Evolutionary conservation across 2,113 vertebrate species (phyloP), one percentile per base, ranked within the genome.

Genomic region (Nematolebias whitei): DNA sequence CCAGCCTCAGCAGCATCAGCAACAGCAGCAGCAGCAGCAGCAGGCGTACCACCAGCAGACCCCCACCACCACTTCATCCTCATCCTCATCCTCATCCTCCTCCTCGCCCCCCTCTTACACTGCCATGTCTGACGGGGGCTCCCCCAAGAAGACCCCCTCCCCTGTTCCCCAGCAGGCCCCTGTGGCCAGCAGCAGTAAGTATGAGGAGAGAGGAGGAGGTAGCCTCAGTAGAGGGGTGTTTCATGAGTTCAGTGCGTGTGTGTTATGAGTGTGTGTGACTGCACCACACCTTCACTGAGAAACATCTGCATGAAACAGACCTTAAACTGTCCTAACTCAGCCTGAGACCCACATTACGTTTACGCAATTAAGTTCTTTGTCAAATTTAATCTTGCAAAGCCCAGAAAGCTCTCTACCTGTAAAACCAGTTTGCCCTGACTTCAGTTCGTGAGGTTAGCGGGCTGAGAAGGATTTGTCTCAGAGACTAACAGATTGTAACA

Each of bases 151-250:
- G 93, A 94, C 84, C 88, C 89, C 92, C 85, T 93, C 94, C 92
- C 93, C 93, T 84, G 85, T 90, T 86, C 93, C 94, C 92, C 95
- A 93, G 91, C 85, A 94, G 90, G 79, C 92, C 89, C 72, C 77
- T 56, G 81, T 90, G 89, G 87, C 91, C 91, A 91, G 84, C 86
- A 93, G 92, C 91, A 94, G 95, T 97, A 96, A 97, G 96, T 97
- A 95, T 92, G 84, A 85, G 79, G 86, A 86, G 68, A 71, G 76
- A 78, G 65, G 75, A 84, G 79, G 76, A 84, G 77, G 76, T 68
- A 65, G 80, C 79, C 63, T 84, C 66, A 74, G 32, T 58, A 80
- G 56, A 76, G 65, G 68, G 74, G 65, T 35, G 50, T 57, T 66
- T 51, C 8, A 43, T 32, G 50, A 79, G 49, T 65, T 50, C 19